Percentiles rank a stretch among this genome's conserved stretches.
Conservation (phyloP, 1,140 invertebrate genomes). For the Periplaneta americana region DNA sequence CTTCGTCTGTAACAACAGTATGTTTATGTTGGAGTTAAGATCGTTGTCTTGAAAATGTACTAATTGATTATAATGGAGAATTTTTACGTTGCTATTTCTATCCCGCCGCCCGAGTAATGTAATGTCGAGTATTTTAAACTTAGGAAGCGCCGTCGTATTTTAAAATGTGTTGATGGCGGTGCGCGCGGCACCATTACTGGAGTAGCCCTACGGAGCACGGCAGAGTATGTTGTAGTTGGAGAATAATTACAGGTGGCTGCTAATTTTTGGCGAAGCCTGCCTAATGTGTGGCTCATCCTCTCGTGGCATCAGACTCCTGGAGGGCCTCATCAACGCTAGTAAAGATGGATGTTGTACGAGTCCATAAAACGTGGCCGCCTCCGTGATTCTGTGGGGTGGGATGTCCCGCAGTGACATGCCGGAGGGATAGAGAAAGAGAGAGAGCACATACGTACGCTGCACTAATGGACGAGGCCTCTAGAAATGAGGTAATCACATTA, state of each 20-base stretch:
- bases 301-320: not conserved
- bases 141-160: not conserved
- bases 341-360: not conserved
- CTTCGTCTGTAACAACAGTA: no score
- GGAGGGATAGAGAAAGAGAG: not conserved
- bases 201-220: not conserved
- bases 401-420: not conserved
- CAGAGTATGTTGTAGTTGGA: no score
- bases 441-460: not conserved
- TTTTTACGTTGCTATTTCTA: no score
- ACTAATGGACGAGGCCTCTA: conserved; percentile 20
- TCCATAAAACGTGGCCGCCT: not conserved
- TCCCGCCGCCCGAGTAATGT: no score
- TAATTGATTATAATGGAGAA: no score
- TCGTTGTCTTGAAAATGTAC: no score
- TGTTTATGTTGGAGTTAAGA: no score
- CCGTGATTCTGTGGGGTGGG: not conserved
- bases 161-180: not conserved
- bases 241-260: not conserved
- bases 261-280: not conserved
- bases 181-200: not conserved
- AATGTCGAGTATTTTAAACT: no score
- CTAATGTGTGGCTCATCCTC: not conserved
- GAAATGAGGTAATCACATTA: conserved; percentile 25
- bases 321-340: not conserved